A percentile compares a stretch with the other conserved stretches of the same genome.
Evolutionary conservation across 1,140 invertebrate species (phyloP).

Genomic region (Trialeurodes vaporariorum): DNA sequence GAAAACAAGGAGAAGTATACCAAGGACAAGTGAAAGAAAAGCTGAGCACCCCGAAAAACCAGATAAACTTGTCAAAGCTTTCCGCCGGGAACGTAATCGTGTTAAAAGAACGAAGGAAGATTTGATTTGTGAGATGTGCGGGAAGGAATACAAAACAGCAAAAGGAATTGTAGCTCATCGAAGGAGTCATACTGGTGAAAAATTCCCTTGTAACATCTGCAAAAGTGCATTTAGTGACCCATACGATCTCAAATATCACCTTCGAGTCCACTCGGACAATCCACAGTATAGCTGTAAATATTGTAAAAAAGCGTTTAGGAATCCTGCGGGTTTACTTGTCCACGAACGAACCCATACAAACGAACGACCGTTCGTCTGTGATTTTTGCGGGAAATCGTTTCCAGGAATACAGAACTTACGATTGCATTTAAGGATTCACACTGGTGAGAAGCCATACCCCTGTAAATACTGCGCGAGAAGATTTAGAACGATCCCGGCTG

Average conservation of each 20-base stretch:
- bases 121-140: not conserved
- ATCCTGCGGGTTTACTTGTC: constrained; percentile 5
- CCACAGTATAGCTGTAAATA: not conserved
- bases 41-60: not conserved
- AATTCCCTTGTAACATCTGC: not conserved
- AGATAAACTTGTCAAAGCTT: not conserved
- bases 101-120: not conserved
- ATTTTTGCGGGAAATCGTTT: constrained; percentile 43
- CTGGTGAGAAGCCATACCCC: constrained; percentile 70
- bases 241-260: not conserved
- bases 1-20: too few relatives aligned
- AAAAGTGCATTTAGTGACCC: not conserved
- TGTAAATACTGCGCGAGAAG: constrained; percentile 71
- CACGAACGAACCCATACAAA: constrained; percentile 57
- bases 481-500: constrained; percentile 50
- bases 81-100: not conserved
- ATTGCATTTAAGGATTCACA: constrained; percentile 69
- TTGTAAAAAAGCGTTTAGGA: not conserved
- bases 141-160: not conserved
- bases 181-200: not conserved
- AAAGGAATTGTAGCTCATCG: not conserved
- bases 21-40: too few relatives aligned
- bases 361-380: constrained; percentile 49
- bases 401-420: constrained; percentile 37
- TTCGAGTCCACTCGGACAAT: not conserved